Evolutionary conservation across 1,140 invertebrate species (phyloP).

Genomic region (Lysiphlebus fabarum): DNA sequence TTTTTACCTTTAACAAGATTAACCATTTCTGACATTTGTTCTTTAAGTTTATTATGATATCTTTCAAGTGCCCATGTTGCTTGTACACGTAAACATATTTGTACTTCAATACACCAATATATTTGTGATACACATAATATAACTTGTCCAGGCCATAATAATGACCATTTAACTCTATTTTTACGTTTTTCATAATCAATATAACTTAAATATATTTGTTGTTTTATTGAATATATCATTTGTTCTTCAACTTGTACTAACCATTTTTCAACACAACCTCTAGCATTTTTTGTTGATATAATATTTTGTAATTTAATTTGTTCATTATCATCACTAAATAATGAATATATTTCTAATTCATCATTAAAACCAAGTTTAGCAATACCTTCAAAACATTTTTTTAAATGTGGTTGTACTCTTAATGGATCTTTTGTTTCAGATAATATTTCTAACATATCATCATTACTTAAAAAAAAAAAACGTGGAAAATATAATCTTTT

Average conservation of each 20-base stretch:
- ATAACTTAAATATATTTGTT: slow-evolving; percentile 70
- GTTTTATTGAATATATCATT: slow-evolving; percentile 74
- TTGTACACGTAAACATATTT: slow-evolving; percentile 63
- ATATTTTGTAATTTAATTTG: slow-evolving; percentile 66
- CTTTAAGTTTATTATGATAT: slow-evolving; percentile 57
- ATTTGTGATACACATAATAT: slow-evolving; percentile 82
- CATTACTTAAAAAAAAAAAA: slow-evolving; percentile 94
- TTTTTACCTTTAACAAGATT: slow-evolving; percentile 45
- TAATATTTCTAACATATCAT: slow-evolving; percentile 92
- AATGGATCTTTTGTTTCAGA: slow-evolving; percentile 87
- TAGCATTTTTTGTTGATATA: slow-evolving; percentile 75
- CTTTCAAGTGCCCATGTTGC: slow-evolving; percentile 56
- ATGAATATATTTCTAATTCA: slow-evolving; percentile 76
- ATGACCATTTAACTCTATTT: slow-evolving; percentile 71
- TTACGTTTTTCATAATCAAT: slow-evolving; percentile 64
- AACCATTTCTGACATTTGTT: slow-evolving; percentile 66
- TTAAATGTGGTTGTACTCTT: slow-evolving; percentile 85
- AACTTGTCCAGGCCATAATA: slow-evolving; percentile 86
- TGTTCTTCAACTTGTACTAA: slow-evolving; percentile 79
- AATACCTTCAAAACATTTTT: slow-evolving; percentile 82
- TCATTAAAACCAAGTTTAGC: slow-evolving; percentile 63
- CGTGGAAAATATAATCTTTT: slow-evolving; percentile 88
- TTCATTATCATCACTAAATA: slow-evolving; percentile 84
- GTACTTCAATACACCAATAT: slow-evolving; percentile 82
- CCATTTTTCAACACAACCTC: slow-evolving; percentile 92